phyloP scores from a whole-genome alignment of 2,888 invertebrate species.

The Hirtodrosophila duncani region DNA sequence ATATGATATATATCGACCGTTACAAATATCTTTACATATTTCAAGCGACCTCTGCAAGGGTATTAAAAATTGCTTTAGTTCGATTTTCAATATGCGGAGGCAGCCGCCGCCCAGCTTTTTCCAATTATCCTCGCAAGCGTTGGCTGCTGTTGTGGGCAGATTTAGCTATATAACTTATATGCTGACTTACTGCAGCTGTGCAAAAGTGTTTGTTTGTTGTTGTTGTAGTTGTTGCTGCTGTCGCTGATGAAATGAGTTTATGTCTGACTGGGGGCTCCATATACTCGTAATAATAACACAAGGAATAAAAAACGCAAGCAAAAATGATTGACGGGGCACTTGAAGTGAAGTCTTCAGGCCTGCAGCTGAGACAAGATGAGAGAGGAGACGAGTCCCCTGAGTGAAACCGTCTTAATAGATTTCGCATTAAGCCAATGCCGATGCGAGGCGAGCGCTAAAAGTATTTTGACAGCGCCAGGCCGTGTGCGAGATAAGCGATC shows the following conservation, averaged over 20 bases:
- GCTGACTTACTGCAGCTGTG: constrained; percentile 9
- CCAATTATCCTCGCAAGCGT: constrained; percentile 54
- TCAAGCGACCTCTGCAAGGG: neutral
- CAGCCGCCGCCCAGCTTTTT: no score
- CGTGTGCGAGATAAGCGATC: constrained; percentile 57
- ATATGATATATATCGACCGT: no score
- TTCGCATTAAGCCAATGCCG: constrained; percentile 61
- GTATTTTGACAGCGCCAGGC: constrained; percentile 63
- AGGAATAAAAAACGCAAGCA: constrained; percentile 66
- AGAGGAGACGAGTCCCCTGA: neutral
- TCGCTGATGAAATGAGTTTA: constrained; percentile 70
- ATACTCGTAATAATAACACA: no score
- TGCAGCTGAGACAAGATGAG: constrained; percentile 10
- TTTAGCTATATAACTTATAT: constrained; percentile 32
- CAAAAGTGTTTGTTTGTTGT: no score
- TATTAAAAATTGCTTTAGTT: constrained; percentile 38
- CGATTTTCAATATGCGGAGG: constrained; percentile 66
- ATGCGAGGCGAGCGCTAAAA: constrained; percentile 52
- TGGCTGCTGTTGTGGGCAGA: constrained; percentile 57
- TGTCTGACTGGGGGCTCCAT: no score
- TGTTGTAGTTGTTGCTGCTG: constrained; percentile 20
- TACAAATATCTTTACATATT: no score
- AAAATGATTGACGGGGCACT: constrained; percentile 71
- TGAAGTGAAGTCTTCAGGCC: constrained; percentile 33
- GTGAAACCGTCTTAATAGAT: constrained; percentile 58